phyloP scores from a whole-genome alignment of 2,888 invertebrate genomes.

The Macrophya annulata region DNA sequence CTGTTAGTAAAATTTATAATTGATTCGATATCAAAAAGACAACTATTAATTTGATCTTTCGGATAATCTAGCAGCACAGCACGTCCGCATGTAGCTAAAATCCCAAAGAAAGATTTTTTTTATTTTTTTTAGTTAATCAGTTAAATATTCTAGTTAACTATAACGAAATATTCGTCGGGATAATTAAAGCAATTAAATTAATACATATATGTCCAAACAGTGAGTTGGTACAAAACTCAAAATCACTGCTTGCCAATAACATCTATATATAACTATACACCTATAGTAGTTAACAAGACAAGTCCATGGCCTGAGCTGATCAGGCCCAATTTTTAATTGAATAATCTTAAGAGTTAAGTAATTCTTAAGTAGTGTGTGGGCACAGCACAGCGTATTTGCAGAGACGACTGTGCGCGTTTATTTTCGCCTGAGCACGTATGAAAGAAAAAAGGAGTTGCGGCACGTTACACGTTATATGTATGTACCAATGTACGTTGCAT shows the following conservation, averaged over 20 bases:
- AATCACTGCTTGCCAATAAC: slow-evolving; percentile 55
- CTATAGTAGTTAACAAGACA: slow-evolving; percentile 78
- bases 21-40: not conserved
- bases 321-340: slow-evolving; percentile 69
- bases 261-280: slow-evolving; percentile 66
- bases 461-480: slow-evolving; percentile 30
- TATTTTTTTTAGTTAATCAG: not conserved
- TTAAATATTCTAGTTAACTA: slow-evolving; percentile 3
- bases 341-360: slow-evolving; percentile 73
- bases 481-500: slow-evolving; percentile 54
- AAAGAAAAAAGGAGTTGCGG: slow-evolving; percentile 50
- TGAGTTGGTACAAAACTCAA: slow-evolving; percentile 32
- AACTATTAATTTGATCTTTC: not conserved
- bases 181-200: slow-evolving; percentile 1
- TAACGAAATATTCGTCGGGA: not conserved
- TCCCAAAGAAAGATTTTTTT: slow-evolving; percentile 6
- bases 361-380: slow-evolving; percentile 67
- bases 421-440: slow-evolving; percentile 36
- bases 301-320: slow-evolving; percentile 70
- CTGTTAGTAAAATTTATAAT: slow-evolving; percentile 16
- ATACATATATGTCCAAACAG: slow-evolving; percentile 20
- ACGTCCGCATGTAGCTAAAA: not conserved
- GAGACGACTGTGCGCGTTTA: slow-evolving; percentile 20
- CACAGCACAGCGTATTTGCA: slow-evolving; percentile 50
- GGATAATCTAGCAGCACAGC: slow-evolving; percentile 21